Conservation (phyloP, 2,797 vertebrate genomes). For the Peromyscus nudipes region DNA sequence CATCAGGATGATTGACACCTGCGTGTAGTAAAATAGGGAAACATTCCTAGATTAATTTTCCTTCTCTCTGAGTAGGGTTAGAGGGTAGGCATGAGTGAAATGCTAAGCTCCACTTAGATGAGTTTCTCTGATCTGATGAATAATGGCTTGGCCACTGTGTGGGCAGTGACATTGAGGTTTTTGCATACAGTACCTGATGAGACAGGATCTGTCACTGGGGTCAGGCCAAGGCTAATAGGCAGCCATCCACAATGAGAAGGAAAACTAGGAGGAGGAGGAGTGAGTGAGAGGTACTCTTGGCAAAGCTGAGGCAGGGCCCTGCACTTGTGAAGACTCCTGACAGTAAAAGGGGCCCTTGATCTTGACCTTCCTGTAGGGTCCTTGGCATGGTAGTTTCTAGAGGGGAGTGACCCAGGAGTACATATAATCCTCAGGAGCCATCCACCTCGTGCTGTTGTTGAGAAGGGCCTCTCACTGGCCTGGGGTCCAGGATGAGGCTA, state of each 20-base stretch:
- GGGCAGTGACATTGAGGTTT: not conserved
- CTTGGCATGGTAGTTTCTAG: not conserved
- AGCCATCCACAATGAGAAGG: not conserved
- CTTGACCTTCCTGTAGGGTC: not conserved
- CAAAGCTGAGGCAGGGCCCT: not conserved
- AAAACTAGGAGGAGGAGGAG: not conserved
- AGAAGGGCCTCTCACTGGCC: not conserved
- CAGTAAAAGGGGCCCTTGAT: not conserved
- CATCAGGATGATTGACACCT: not conserved
- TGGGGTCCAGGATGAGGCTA: not conserved
- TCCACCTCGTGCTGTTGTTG: not conserved
- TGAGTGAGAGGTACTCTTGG: not conserved
- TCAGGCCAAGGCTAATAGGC: not conserved
- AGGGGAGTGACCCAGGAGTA: not conserved
- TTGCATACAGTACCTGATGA: rapidly evolving
- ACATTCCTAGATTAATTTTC: conserved; percentile 56
- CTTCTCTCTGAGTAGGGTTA: not conserved
- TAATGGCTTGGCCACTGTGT: not conserved
- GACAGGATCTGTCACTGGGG: not conserved
- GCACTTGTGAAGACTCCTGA: not conserved
- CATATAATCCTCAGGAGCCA: not conserved
- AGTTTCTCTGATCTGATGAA: not conserved
- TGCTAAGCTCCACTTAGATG: not conserved
- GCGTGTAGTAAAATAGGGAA: not conserved
- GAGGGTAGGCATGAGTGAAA: not conserved